Percentiles rank a stretch among this genome's conserved stretches.
Conservation (phyloP, 2,888 invertebrate genomes). For the Eristalis intricaria region DNA sequence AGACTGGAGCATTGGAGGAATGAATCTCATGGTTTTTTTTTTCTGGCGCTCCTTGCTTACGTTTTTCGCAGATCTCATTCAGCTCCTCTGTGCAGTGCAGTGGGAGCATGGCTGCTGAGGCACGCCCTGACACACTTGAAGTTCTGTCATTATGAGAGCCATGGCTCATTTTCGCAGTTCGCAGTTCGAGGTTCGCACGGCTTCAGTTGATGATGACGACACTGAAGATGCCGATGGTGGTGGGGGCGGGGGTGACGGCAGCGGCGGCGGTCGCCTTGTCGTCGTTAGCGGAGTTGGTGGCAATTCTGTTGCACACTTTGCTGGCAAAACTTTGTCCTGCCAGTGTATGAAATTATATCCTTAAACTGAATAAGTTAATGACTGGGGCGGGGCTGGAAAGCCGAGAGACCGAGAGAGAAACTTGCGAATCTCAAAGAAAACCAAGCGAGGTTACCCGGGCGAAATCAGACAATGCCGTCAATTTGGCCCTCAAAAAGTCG, state of each 20-base stretch:
- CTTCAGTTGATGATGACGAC: conserved; percentile 35
- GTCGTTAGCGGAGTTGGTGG: background rate
- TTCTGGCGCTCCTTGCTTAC: background rate
- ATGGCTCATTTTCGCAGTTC: conserved; percentile 67
- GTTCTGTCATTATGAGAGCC: conserved; percentile 70
- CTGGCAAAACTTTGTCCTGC: conserved; percentile 58
- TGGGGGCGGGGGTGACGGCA: background rate
- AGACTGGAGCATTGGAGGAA: background rate
- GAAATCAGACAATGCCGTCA: conserved; percentile 62
- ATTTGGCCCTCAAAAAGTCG: conserved; percentile 54
- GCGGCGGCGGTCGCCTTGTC: background rate
- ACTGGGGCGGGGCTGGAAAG: conserved; percentile 27
- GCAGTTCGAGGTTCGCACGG: conserved; percentile 42
- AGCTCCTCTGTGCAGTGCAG: conserved; percentile 33
- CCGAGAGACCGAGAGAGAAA: background rate
- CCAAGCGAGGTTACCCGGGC: conserved; percentile 13
- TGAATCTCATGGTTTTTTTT: background rate
- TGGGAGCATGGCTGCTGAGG: conserved; percentile 25
- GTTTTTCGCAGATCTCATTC: conserved; percentile 51
- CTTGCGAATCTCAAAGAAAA: background rate
- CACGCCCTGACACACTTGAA: conserved; percentile 51
- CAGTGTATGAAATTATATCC: conserved; percentile 67
- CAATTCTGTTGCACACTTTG: conserved; percentile 65
- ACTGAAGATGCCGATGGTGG: background rate
- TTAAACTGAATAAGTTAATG: conserved; percentile 68